These are phyloP conservation scores for Campaea margaritaria DNA, from an alignment of 2,888 invertebrate genomes.

Conservation along the genomic window DNA sequence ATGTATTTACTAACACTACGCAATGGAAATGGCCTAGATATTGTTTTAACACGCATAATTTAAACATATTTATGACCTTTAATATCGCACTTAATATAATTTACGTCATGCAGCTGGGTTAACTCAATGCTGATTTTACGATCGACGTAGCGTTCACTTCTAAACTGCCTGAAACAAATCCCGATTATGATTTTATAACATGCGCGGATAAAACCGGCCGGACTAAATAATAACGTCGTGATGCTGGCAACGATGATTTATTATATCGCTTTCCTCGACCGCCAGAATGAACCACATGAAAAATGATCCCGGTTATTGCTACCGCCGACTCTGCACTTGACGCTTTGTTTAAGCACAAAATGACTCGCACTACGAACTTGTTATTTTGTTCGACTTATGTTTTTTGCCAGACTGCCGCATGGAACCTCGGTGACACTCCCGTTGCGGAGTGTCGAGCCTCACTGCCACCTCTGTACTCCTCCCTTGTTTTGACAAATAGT, in stretches of 20 bases:
- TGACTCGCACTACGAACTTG: conserved; percentile 80
- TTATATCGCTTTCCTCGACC: conserved; percentile 82
- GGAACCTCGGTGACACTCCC: conserved; percentile 35
- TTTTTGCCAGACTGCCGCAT: conserved; percentile 63
- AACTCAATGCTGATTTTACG: conserved; percentile 18
- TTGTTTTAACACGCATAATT: conserved; percentile 11
- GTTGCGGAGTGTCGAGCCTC: conserved; percentile 41
- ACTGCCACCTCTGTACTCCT: conserved; percentile 43
- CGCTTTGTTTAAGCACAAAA: conserved; percentile 84
- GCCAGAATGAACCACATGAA: conserved; percentile 84
- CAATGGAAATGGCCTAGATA: conserved; percentile 2
- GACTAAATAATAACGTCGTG: conserved; percentile 82
- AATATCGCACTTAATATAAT: conserved; percentile 12
- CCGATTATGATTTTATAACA: conserved; percentile 67
- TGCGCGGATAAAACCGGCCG: conserved; percentile 75
- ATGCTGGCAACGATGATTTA: conserved; percentile 84
- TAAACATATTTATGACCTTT: conserved; percentile 20
- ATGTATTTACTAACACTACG: not conserved
- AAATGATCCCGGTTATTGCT: conserved; percentile 84
- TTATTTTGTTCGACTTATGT: conserved; percentile 73
- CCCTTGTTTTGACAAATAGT: conserved; percentile 69
- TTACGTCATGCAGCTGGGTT: conserved; percentile 10
- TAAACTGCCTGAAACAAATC: conserved; percentile 31
- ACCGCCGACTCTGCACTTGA: conserved; percentile 82
- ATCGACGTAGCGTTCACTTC: conserved; percentile 12